Evolutionary conservation across 2,888 invertebrate genomes (phyloP).

Genomic region (Barypeithes pellucidus): DNA sequence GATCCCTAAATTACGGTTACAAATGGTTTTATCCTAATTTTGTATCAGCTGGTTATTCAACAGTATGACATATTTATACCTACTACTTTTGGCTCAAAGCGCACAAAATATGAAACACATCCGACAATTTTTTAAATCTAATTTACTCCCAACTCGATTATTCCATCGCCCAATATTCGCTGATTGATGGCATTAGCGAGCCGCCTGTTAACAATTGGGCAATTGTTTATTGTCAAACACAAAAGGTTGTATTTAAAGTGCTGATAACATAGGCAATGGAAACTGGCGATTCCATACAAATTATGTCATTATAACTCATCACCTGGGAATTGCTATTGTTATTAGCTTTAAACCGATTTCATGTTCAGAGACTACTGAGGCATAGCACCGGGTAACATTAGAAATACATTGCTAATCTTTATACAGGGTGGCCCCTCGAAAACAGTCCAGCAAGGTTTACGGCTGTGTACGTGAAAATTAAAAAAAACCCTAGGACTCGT

Average conservation of each 20-base stretch:
- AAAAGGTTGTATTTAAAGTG: slow-evolving; percentile 64
- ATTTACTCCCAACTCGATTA: slow-evolving; percentile 29
- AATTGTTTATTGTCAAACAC: slow-evolving; percentile 65
- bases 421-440: too few species aligned
- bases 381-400: background rate
- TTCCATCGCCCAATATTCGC: slow-evolving; percentile 14
- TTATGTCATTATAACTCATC: slow-evolving; percentile 61
- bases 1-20: too few species aligned
- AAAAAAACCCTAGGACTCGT: too few species aligned
- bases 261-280: slow-evolving; percentile 61
- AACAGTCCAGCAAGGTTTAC: too few species aligned
- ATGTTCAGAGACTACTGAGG: background rate
- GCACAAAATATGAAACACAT: slow-evolving; percentile 11
- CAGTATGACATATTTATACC: background rate
- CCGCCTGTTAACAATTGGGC: slow-evolving; percentile 60
- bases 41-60: background rate
- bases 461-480: too few species aligned
- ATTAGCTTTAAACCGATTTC: slow-evolving; percentile 19
- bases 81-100: background rate
- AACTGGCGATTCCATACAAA: slow-evolving; percentile 62
- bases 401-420: background rate
- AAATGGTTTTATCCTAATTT: background rate
- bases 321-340: slow-evolving; percentile 55
- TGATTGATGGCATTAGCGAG: slow-evolving; percentile 60
- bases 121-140: slow-evolving; percentile 22